These are phyloP conservation scores for Ibidorhyncha struthersii DNA, from an alignment of 2,113 vertebrate genomes.

Conservation along the genomic window DNA sequence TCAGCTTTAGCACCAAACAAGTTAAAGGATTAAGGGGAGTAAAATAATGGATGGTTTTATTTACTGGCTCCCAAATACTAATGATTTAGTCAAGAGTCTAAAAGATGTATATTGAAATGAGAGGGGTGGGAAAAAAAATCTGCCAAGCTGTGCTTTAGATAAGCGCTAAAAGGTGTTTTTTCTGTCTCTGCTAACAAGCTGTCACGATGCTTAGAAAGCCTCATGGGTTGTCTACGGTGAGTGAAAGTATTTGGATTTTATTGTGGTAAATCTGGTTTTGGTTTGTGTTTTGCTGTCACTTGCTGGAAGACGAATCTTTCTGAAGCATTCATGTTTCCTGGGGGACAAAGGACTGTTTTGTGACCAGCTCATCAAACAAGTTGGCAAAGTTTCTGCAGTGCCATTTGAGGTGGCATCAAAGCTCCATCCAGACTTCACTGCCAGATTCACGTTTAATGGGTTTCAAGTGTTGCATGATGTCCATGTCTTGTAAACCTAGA, in stretches of 20 bases:
- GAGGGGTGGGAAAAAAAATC: neutral
- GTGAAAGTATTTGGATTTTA: constrained; percentile 40
- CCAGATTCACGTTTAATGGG: neutral
- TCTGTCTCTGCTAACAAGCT: constrained; percentile 71
- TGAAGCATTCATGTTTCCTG: neutral
- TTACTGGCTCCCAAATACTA: neutral
- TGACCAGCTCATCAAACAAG: constrained; percentile 2
- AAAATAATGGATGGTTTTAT: neutral
- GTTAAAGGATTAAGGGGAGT: neutral
- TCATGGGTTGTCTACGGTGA: constrained; percentile 60
- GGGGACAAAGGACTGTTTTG: constrained; percentile 25
- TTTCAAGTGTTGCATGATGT: constrained; percentile 5
- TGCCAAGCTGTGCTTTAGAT: constrained; percentile 38
- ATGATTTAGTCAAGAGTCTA: neutral
- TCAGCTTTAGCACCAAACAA: neutral
- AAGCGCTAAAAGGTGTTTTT: constrained; percentile 67
- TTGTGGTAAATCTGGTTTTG: constrained; percentile 1
- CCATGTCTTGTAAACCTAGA: neutral
- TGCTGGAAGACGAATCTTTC: neutral
- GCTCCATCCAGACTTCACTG: neutral
- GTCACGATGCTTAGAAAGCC: constrained; percentile 57
- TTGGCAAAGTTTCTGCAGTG: neutral
- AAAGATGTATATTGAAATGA: neutral
- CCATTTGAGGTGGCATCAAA: neutral
- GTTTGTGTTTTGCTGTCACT: constrained; percentile 41